Base-by-base conservation (phyloP, 2,888 invertebrate genomes). In the Drosophila robusta region DNA sequence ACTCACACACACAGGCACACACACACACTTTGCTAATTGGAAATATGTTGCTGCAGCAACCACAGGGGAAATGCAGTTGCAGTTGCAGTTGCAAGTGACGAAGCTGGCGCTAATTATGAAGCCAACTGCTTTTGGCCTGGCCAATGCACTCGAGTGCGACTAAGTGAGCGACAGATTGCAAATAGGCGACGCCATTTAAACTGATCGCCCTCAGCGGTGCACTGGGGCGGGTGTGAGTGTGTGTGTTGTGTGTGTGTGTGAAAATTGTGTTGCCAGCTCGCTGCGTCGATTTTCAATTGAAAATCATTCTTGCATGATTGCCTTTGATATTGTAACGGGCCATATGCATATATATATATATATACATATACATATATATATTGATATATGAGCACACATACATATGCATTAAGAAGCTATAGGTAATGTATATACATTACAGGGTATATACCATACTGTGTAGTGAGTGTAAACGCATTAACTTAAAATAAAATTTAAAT, bases 231-330 rank as follows among this genome's bases (percentile, higher is more conserved):
- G 24, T 16, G 32, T 34, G 18, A 29, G 34, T 55, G 42, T 26
- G 41, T 47, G 52, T 50, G 36, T 34, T 50, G 36, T 34, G 51
- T 38, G 44, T 14, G 41, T 49, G 34, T 64, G 73, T 56, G 57
- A 26, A 63, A 72, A 64, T 78, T 75, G 72, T 75, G 75, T 68
- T 75, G 75, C 72, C 75, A 75, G 75, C 75, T 75, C 63, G 64
- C 75, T 75, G 75, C 75, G 55, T 75, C 61, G 79, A 70, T 71
- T 68, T 78, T 80, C 80, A 80, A 80, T 80, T 78, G 80, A 78
- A 76, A 73, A 67, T 66, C 80, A 80, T 65, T 80, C 79, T 66
- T 68, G 74, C 77, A 72, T 75, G 68, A 54, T 24, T 72, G 72
- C 67, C 50, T 55, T 56, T 65, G 68, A 71, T 68, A 75, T 61